Evolutionary conservation across 2,888 invertebrate genomes (phyloP), one percentile per base, ranked within the genome.

Genomic region (Adelognathus sp.): DNA sequence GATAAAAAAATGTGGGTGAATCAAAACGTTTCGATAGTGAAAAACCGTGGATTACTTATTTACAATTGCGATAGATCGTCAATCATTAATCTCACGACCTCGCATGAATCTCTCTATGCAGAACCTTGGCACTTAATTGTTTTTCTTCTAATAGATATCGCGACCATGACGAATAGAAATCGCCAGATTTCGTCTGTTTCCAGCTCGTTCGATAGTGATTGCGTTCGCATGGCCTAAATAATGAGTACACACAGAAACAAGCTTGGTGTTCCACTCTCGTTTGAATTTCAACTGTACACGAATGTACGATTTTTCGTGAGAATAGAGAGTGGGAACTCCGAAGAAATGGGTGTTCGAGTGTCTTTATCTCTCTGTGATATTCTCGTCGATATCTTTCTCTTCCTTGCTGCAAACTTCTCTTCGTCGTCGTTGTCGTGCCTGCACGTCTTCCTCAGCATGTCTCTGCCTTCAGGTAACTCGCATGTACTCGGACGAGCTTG

Each of bases 361-460:
- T 31, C 36, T 60, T 31, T 72, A 14, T 56, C 63, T 63, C 27
- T 16, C 52, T 77, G 36, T 67, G 27, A 16, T 24, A 39, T 50
- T 60, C 33, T 33, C 31, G 39, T 44, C 50, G 14, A 21, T 60
- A 36, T 56, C 29, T 52, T 66, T 50, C 29, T 63, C 36, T 52
- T 64, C 36, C 36, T 33, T 61, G 61, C 9, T 67, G 36, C 21
- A 31, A 14, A 11, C 6, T 58, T 52, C 46, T n/a, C 33, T 58
- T 70, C 18, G 36, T 46, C 56, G 63, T 56, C 56, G 73, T 76
- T 61, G 70, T 80, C 81, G 76, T 82, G 79, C 82, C 82, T 77
- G 76, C 82, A 82, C 82, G 82, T 82, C 64, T n/a, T n/a, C 70
- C 46, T 61, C 72, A 54, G 80, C 69, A 78, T 80, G 80, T 82